Percentiles rank a stretch among this genome's conserved stretches.
phyloP scores from a whole-genome alignment of 37 sponge, comb jelly and placozoan species.

The Axinella damicornis region DNA sequence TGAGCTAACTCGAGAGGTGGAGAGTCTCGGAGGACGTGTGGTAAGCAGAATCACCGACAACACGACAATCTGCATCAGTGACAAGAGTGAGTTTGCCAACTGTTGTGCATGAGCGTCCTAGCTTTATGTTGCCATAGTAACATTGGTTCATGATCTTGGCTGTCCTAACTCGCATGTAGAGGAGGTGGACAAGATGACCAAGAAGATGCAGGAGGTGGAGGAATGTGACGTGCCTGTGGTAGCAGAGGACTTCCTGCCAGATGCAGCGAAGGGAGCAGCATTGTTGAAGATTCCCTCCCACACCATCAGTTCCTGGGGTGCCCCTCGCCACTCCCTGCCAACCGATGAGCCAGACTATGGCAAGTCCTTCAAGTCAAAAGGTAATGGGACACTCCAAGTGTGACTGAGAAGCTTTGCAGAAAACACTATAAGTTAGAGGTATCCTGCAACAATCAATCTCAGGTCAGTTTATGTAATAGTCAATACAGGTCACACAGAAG shows the following conservation, averaged over 20 bases:
- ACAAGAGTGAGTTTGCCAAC: slow-evolving; percentile 31
- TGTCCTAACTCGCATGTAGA: no score
- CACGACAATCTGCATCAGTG: slow-evolving; percentile 77
- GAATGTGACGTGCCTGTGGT: slow-evolving; percentile 79
- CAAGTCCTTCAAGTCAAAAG: slow-evolving; percentile 49
- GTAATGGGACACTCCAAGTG: neutral
- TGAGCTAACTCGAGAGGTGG: slow-evolving; percentile 44
- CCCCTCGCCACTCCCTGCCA: slow-evolving; percentile 56
- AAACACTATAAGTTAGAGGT: no score
- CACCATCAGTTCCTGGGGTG: slow-evolving; percentile 87
- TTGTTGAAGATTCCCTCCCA: slow-evolving; percentile 64
- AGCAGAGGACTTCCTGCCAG: slow-evolving; percentile 67
- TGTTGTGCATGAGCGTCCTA: neutral
- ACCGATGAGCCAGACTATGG: neutral
- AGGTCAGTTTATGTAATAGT: no score
- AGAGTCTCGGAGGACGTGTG: slow-evolving; percentile 72
- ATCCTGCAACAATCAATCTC: no score
- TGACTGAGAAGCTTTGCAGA: neutral
- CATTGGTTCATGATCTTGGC: no score
- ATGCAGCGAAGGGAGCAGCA: slow-evolving; percentile 65
- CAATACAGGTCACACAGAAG: no score
- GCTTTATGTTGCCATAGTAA: no score
- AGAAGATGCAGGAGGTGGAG: slow-evolving; percentile 80
- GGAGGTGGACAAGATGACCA: slow-evolving; percentile 75
- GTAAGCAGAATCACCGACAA: slow-evolving; percentile 42